Conservation (phyloP, 2,888 invertebrate species). For the Listrodromus nycthemerus region DNA sequence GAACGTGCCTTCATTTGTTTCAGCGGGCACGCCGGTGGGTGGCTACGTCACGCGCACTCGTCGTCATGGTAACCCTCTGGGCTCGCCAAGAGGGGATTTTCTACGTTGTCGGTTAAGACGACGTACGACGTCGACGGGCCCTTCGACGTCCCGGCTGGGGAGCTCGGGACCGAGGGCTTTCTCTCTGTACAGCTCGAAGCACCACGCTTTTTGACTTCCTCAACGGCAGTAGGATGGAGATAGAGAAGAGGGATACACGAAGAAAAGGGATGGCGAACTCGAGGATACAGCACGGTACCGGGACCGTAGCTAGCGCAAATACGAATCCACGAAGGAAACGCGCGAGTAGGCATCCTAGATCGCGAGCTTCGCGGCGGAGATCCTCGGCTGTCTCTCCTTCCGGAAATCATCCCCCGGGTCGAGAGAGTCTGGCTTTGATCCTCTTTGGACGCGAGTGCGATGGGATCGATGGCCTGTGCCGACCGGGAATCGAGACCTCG, state of each 20-base stretch:
- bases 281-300: slow-evolving; percentile 39
- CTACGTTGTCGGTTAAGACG: slow-evolving; percentile 82
- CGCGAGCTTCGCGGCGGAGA: slow-evolving; percentile 32
- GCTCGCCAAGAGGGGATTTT: slow-evolving; percentile 82
- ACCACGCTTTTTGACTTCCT: slow-evolving; percentile 67
- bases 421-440: slow-evolving; percentile 64
- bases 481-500: background rate
- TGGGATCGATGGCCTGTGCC: slow-evolving; percentile 58
- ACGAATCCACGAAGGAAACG: slow-evolving; percentile 52
- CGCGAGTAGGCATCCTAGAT: slow-evolving; percentile 54
- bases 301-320: slow-evolving; percentile 48
- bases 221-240: slow-evolving; percentile 53
- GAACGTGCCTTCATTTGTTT: slow-evolving; percentile 84
- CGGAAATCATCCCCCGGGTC: slow-evolving; percentile 63
- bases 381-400: slow-evolving; percentile 37
- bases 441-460: slow-evolving; percentile 62
- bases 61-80: slow-evolving; percentile 83
- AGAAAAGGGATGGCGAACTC: slow-evolving; percentile 1
- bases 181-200: slow-evolving; percentile 52
- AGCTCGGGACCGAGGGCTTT: slow-evolving; percentile 54
- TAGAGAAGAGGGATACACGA: slow-evolving; percentile 29
- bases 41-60: slow-evolving; percentile 84
- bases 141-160: slow-evolving; percentile 57
- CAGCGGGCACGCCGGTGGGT: slow-evolving; percentile 82
- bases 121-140: slow-evolving; percentile 71